Conservation (phyloP, 37 sponge, comb jelly and placozoan species). For the Oscarella lobularis region DNA sequence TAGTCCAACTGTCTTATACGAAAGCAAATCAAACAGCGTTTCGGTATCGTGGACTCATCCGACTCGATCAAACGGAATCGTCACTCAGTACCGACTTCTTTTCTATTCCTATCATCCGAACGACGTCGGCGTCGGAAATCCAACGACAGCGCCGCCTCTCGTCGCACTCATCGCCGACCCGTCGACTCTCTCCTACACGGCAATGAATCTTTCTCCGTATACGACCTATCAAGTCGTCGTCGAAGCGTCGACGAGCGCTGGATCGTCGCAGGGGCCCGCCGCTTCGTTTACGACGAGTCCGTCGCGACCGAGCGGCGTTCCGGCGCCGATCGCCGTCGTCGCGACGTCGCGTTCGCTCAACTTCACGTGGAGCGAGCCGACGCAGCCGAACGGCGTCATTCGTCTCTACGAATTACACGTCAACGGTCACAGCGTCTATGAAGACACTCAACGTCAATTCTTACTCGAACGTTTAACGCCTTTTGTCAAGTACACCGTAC, state of each 20-base stretch:
- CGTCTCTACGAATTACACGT: constrained; percentile 22
- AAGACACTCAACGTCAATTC: background rate
- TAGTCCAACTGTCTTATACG: background rate
- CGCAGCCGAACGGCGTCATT: constrained; percentile 59
- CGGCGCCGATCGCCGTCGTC: constrained; percentile 23
- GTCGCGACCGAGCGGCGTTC: constrained; percentile 35
- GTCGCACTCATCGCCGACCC: background rate
- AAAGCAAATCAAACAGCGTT: background rate
- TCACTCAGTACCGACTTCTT: background rate
- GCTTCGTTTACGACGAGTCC: constrained; percentile 48
- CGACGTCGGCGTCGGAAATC: background rate
- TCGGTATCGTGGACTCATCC: background rate
- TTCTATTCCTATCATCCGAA: background rate
- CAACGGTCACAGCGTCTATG: background rate
- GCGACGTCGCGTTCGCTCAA: constrained; percentile 16
- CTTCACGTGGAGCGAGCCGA: constrained; percentile 46
- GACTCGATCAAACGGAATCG: background rate
- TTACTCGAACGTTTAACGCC: constrained; percentile 41
- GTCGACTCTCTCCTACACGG: background rate
- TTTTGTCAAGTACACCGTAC: constrained; percentile 59
- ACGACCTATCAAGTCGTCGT: constrained; percentile 55
- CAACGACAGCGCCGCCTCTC: background rate
- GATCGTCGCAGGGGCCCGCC: constrained; percentile 34
- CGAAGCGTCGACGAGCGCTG: constrained; percentile 69
- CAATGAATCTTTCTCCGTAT: constrained; percentile 40